These are phyloP conservation scores for Cephalopterus ornatus DNA, from an alignment of 2,113 vertebrate genomes.

Conservation along the genomic window DNA sequence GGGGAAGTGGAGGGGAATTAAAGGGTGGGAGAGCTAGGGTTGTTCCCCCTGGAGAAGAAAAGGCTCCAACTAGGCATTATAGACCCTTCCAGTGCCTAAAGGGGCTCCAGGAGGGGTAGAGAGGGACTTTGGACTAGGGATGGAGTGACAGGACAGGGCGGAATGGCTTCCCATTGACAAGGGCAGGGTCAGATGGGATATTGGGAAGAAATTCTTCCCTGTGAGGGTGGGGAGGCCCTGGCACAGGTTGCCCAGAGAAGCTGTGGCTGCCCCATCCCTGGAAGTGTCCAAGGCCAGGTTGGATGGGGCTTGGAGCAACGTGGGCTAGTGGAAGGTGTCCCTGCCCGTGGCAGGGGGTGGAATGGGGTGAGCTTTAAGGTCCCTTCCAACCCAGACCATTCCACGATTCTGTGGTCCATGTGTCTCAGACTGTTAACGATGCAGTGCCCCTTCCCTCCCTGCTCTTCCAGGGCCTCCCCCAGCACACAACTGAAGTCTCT, in stretches of 20 bases:
- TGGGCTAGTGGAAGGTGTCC: neutral
- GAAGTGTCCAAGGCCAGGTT: fast-evolving
- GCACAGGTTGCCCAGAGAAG: neutral
- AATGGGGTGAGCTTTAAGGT: neutral
- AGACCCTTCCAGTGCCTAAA: neutral
- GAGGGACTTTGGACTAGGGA: neutral
- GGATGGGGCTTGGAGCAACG: fast-evolving
- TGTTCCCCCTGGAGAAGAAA: neutral
- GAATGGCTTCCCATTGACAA: neutral
- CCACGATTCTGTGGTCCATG: neutral
- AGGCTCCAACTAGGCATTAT: neutral
- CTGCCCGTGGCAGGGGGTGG: neutral
- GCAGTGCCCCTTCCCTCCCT: neutral
- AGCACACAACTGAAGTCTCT: fast-evolving
- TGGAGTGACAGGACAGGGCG: neutral
- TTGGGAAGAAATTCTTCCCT: neutral
- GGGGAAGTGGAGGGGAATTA: neutral
- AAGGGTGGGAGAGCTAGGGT: neutral
- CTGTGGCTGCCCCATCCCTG: neutral
- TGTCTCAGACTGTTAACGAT: fast-evolving
- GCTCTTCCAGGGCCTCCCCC: neutral
- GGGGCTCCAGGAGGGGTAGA: neutral
- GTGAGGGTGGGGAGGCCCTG: neutral
- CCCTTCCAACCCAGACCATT: neutral
- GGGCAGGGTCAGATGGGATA: neutral